Percentiles rank a stretch among this genome's conserved stretches.
Evolutionary conservation across 2,888 invertebrate species (phyloP).

Genomic region (Coremacera marginata): DNA sequence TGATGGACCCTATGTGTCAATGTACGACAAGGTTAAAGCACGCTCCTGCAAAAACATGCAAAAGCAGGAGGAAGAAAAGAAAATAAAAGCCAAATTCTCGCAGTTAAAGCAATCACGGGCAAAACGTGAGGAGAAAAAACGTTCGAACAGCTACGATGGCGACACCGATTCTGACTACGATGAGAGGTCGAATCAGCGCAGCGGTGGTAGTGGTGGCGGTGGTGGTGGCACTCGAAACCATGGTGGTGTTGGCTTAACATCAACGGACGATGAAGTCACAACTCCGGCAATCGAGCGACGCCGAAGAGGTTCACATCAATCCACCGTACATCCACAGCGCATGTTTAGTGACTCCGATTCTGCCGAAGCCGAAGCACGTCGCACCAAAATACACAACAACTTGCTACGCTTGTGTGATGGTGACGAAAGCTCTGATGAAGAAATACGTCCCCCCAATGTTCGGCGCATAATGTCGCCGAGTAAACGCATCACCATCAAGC

Average conservation of each 20-base stretch:
- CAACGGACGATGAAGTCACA: constrained; percentile 67
- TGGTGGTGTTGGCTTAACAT: constrained; percentile 46
- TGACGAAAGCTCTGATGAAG: constrained; percentile 65
- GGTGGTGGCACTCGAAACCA: constrained; percentile 45
- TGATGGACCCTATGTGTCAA: constrained; percentile 89
- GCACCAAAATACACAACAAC: constrained; percentile 69
- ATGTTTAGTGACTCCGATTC: constrained; percentile 71
- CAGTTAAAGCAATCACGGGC: constrained; percentile 89
- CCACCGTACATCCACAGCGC: constrained; percentile 52
- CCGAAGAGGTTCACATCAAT: constrained; percentile 46
- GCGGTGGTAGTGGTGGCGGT: constrained; percentile 50
- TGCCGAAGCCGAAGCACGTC: constrained; percentile 51
- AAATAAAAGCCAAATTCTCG: constrained; percentile 90
- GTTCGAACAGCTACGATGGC: constrained; percentile 89
- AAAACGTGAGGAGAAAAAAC: constrained; percentile 89
- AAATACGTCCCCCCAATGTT: constrained; percentile 63
- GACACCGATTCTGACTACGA: constrained; percentile 80
- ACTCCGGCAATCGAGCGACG: constrained; percentile 41
- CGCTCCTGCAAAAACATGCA: constrained; percentile 94
- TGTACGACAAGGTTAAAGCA: constrained; percentile 98
- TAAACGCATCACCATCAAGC: constrained; percentile 72
- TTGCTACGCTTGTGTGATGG: constrained; percentile 70
- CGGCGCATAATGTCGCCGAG: constrained; percentile 64
- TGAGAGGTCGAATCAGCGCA: constrained; percentile 56
- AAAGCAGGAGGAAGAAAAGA: constrained; percentile 91